Evolutionary conservation across 2,797 vertebrate species (phyloP).

Genomic region (Mus spretus): DNA sequence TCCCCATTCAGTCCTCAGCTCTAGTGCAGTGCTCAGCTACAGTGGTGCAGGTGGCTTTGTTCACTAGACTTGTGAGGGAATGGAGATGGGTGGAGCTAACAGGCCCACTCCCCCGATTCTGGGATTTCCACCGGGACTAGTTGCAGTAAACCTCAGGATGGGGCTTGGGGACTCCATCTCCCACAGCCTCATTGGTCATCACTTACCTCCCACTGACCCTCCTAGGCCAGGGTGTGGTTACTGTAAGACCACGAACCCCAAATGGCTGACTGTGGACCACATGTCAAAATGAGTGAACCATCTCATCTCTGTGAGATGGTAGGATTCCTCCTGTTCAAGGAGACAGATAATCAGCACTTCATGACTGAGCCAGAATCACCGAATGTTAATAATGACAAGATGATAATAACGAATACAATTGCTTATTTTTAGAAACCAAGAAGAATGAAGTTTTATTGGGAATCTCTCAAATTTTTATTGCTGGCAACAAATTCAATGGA

Average conservation of each 20-base stretch:
- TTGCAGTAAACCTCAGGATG: background rate
- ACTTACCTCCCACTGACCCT: background rate
- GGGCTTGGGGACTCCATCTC: rapidly evolving
- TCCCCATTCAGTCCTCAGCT: background rate
- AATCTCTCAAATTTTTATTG: background rate
- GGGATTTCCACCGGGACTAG: background rate
- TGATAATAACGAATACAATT: background rate
- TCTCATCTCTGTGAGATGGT: background rate
- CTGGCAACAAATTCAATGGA: background rate
- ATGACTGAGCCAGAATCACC: background rate
- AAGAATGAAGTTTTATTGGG: conserved; percentile 28
- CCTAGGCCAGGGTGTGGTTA: background rate
- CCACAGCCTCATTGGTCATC: rapidly evolving
- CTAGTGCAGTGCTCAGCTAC: rapidly evolving
- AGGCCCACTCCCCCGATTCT: rapidly evolving
- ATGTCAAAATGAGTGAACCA: background rate
- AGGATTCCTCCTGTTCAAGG: background rate
- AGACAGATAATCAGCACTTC: rapidly evolving
- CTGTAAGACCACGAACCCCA: background rate
- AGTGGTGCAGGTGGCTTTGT: background rate
- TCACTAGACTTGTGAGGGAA: background rate
- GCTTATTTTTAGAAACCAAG: conserved; percentile 11
- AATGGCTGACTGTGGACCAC: rapidly evolving
- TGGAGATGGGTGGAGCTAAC: background rate
- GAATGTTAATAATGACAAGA: background rate